Percentiles rank a stretch among this genome's conserved stretches.
Evolutionary conservation across 1,140 invertebrate genomes (phyloP).

Genomic region (Palaemon carinicauda): DNA sequence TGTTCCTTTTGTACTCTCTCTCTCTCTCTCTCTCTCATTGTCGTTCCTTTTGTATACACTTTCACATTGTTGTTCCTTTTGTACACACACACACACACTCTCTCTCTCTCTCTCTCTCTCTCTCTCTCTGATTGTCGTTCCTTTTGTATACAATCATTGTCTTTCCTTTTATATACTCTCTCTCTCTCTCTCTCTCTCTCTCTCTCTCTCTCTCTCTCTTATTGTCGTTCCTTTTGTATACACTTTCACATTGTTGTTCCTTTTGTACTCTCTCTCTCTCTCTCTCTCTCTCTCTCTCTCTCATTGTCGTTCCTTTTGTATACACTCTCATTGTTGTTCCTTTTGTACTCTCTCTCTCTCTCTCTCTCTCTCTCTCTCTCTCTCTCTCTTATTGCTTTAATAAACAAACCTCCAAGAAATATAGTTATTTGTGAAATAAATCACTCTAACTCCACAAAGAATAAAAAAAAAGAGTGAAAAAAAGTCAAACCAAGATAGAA

Average conservation of each 20-base stretch:
- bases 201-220: neutral
- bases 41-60: neutral
- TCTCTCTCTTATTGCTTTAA: neutral
- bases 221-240: neutral
- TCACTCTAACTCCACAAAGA: no score
- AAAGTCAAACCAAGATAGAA: no score
- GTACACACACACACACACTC: neutral
- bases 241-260: neutral
- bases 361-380: neutral
- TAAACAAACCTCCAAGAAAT: no score
- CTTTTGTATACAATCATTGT: neutral
- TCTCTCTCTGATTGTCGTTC: neutral
- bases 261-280: no score
- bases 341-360: no score
- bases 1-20: no score
- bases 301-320: neutral
- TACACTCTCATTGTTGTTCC: neutral
- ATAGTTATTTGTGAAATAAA: no score
- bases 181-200: neutral
- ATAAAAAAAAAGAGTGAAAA: no score
- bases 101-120: neutral
- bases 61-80: neutral
- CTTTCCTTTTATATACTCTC: no score
- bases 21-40: neutral
- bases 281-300: neutral